phyloP scores from a whole-genome alignment of 2,113 vertebrate species.

The Toxotes jaculatrix region DNA sequence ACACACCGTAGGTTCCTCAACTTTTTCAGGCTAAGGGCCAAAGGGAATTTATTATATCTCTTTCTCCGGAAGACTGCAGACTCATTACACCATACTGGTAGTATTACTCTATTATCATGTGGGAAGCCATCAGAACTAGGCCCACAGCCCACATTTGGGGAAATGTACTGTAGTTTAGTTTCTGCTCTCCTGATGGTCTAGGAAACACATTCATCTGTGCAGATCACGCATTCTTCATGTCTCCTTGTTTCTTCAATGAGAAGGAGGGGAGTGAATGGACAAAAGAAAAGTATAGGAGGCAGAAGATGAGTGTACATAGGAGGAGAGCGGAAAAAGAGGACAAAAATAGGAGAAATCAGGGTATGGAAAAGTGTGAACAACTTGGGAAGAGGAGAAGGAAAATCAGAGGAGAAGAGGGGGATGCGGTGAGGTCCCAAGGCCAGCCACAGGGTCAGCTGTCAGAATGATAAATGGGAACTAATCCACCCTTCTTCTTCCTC shows the following conservation, averaged over 20 bases:
- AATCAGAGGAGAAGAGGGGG: conserved; percentile 52
- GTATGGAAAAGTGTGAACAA: conserved; percentile 54
- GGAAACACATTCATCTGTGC: conserved; percentile 27
- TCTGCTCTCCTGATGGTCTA: conserved; percentile 20
- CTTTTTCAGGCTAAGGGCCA: conserved; percentile 29
- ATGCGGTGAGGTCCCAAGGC: conserved; percentile 76
- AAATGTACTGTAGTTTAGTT: conserved; percentile 42
- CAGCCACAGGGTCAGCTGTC: conserved; percentile 79
- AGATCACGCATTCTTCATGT: conserved; percentile 43
- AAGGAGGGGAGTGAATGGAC: background rate
- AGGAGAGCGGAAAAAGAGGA: background rate
- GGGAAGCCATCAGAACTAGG: conserved; percentile 35
- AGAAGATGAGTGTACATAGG: background rate
- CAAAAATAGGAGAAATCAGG: conserved; percentile 46
- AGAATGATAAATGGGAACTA: conserved; percentile 77
- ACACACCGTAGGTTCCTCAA: conserved; percentile 22
- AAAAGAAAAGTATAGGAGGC: background rate
- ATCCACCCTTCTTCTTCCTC: conserved; percentile 63
- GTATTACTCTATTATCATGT: conserved; percentile 46
- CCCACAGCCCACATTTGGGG: conserved; percentile 38
- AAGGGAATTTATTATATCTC: conserved; percentile 45
- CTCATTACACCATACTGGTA: conserved; percentile 49
- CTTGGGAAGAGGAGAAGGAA: conserved; percentile 33
- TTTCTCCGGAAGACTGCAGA: conserved; percentile 33
- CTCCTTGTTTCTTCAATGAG: conserved; percentile 7